These are phyloP conservation scores for Dynastes maya DNA, from an alignment of 2,888 invertebrate genomes.

Conservation along the genomic window DNA sequence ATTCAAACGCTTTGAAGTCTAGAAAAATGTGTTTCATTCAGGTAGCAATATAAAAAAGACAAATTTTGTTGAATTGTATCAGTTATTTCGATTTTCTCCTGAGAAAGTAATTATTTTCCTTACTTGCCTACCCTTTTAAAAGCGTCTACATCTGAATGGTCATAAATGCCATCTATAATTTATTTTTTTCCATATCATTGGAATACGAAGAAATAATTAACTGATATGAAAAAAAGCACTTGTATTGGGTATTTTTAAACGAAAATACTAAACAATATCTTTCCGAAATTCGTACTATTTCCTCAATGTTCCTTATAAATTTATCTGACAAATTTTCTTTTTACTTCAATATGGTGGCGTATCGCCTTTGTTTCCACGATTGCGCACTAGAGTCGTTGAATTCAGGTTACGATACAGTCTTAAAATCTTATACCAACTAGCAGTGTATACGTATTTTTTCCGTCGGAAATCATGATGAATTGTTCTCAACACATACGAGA, in stretches of 20 bases:
- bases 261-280: neutral
- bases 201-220: too few species aligned
- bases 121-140: too few species aligned
- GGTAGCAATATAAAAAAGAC: too few species aligned
- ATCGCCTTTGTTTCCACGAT: neutral
- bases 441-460: slow-evolving; percentile 3
- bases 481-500: slow-evolving; percentile 10
- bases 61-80: too few species aligned
- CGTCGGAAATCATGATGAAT: slow-evolving; percentile 20
- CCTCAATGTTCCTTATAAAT: neutral
- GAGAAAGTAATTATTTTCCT: too few species aligned
- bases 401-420: neutral
- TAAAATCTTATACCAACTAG: neutral
- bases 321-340: neutral
- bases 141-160: too few species aligned
- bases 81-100: too few species aligned
- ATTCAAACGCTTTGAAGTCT: too few species aligned
- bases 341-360: neutral
- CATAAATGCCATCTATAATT: too few species aligned
- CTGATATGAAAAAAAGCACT: neutral
- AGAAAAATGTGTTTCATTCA: too few species aligned
- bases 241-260: neutral
- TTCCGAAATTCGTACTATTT: neutral
- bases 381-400: neutral
- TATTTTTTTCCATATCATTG: too few species aligned